Conservation (phyloP, 1,140 invertebrate genomes). For the Schlechtendalia chinensis region DNA sequence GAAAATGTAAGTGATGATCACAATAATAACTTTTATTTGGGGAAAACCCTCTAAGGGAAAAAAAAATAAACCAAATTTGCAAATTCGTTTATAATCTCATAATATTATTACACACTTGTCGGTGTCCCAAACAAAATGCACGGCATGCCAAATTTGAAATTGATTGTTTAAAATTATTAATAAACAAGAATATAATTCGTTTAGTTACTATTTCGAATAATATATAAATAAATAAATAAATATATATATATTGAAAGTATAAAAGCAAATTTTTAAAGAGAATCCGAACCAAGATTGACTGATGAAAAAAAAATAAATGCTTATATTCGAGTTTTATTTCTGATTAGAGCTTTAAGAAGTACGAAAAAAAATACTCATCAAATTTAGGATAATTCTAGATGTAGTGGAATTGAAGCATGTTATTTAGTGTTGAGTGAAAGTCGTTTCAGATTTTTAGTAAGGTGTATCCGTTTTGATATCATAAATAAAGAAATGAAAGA, state of each 20-base stretch:
- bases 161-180: conserved; percentile 23
- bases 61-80: conserved; percentile 24
- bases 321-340: no score
- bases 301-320: no score
- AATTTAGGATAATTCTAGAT: conserved; percentile 53
- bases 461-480: conserved; percentile 55
- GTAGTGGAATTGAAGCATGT: conserved; percentile 53
- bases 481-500: conserved; percentile 53
- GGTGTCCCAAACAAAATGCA: conserved; percentile 21
- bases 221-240: conserved; percentile 33
- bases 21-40: conserved; percentile 35
- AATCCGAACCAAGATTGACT: no score
- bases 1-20: conserved; percentile 10
- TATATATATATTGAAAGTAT: no score
- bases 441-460: conserved; percentile 53
- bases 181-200: conserved; percentile 40
- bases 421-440: conserved; percentile 52
- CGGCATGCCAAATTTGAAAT: conserved; percentile 1
- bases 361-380: conserved; percentile 53
- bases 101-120: conserved; percentile 30
- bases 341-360: no score
- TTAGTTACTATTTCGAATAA: conserved; percentile 48
- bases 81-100: neutral
- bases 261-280: no score
- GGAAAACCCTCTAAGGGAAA: neutral